A percentile compares a stretch with the other conserved stretches of the same genome.
phyloP scores from a whole-genome alignment of 2,888 invertebrate genomes.

The Drosophila leonis region DNA sequence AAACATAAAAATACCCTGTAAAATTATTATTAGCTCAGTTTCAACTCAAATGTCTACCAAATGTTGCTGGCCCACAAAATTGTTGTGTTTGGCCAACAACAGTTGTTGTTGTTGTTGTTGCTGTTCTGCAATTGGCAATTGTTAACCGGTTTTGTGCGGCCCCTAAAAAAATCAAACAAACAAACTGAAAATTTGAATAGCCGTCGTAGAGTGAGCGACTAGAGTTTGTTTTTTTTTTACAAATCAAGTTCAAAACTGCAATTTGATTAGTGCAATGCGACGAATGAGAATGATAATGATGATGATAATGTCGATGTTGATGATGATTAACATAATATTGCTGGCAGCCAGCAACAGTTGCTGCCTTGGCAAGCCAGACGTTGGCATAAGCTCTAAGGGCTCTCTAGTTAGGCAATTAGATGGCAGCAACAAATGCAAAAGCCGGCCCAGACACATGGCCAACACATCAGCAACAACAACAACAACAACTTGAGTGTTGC shows the following conservation, averaged over 20 bases:
- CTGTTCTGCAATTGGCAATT: conserved; percentile 23
- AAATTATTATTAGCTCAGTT: neutral
- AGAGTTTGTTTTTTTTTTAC: conserved; percentile 9
- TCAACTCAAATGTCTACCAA: neutral
- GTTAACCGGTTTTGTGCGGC: conserved; percentile 46
- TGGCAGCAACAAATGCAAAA: conserved; percentile 15
- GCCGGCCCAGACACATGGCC: conserved; percentile 40
- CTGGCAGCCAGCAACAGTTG: conserved; percentile 42
- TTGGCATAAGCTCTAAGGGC: conserved; percentile 46
- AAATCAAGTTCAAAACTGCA: conserved; percentile 70
- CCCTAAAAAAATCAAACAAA: conserved; percentile 7
- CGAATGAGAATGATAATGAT: conserved; percentile 12
- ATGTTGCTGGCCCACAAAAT: conserved; percentile 27
- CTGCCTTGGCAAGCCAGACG: conserved; percentile 21
- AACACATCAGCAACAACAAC: conserved; percentile 26
- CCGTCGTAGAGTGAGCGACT: conserved; percentile 13
- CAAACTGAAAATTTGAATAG: conserved; percentile 23
- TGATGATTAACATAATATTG: neutral
- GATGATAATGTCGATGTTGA: conserved; percentile 17
- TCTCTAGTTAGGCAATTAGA: conserved; percentile 8
- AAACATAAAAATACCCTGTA: conserved; percentile 1
- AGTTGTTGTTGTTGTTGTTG: conserved; percentile 5
- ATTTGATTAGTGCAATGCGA: conserved; percentile 51
- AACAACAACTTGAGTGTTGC: conserved; percentile 51
- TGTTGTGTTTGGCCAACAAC: conserved; percentile 11